These are phyloP conservation scores for Psilopsiagon aurifrons DNA, from an alignment of 2,113 vertebrate genomes.

Conservation along the genomic window DNA sequence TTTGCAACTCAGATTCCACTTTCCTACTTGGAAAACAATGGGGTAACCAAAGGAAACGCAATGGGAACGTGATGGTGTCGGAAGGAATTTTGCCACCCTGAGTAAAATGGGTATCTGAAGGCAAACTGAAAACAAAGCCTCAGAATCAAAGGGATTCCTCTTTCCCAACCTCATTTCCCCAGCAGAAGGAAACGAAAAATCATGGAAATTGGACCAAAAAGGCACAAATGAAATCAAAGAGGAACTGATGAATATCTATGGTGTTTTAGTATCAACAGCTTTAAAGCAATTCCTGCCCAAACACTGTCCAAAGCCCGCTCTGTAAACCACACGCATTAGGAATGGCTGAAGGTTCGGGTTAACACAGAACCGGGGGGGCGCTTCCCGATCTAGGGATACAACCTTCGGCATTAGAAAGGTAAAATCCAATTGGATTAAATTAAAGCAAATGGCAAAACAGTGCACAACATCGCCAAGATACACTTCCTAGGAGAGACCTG, in stretches of 20 bases:
- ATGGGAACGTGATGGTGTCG: not conserved
- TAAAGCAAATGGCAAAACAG: not conserved
- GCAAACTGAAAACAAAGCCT: not conserved
- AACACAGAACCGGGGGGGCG: not conserved
- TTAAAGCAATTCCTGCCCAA: not conserved
- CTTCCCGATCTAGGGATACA: not conserved
- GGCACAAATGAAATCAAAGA: not conserved
- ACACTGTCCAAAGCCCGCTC: not conserved
- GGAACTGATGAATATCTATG: not conserved
- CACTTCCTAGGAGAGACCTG: not conserved
- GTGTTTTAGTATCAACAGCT: not conserved
- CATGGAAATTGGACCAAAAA: not conserved
- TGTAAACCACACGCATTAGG: not conserved
- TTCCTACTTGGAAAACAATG: not conserved
- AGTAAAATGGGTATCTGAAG: not conserved
- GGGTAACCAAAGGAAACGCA: not conserved
- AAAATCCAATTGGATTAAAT: not conserved
- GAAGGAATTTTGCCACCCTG: not conserved
- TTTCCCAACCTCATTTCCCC: not conserved
- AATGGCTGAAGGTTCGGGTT: not conserved
- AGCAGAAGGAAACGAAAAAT: not conserved
- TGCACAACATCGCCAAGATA: not conserved
- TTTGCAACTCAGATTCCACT: not conserved
- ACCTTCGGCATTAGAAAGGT: not conserved
- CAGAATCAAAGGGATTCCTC: not conserved